Evolutionary conservation across 2,113 vertebrate genomes (phyloP).

Genomic region (Arothron firmamentum): DNA sequence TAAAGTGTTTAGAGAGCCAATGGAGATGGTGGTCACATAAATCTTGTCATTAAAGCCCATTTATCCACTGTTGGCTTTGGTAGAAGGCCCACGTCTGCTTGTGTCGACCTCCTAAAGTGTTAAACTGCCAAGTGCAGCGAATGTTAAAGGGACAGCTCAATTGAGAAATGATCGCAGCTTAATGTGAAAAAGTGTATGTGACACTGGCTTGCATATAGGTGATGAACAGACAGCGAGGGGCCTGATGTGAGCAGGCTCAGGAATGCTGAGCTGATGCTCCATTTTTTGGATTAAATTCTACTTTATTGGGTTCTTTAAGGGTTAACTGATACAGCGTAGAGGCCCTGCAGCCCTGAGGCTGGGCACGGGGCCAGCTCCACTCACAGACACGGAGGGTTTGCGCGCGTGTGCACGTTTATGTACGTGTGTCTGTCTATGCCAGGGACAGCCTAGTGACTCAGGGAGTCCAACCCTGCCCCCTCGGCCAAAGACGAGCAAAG

Average conservation of each 20-base stretch:
- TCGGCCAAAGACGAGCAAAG: slow-evolving; percentile 63
- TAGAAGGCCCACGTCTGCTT: slow-evolving; percentile 11
- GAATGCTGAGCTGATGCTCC: slow-evolving; percentile 22
- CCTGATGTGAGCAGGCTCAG: slow-evolving; percentile 28
- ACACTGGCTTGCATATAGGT: slow-evolving; percentile 22
- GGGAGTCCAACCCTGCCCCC: slow-evolving; percentile 70
- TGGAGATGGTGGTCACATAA: slow-evolving; percentile 12
- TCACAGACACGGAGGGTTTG: slow-evolving; percentile 74
- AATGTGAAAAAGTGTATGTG: slow-evolving; percentile 12
- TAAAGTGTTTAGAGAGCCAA: slow-evolving; percentile 17
- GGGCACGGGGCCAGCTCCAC: slow-evolving; percentile 70
- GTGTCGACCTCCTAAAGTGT: slow-evolving; percentile 36
- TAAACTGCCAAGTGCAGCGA: slow-evolving; percentile 26
- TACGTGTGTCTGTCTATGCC: slow-evolving; percentile 67
- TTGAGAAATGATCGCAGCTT: slow-evolving; percentile 11
- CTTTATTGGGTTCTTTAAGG: slow-evolving; percentile 58
- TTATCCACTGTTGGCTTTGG: slow-evolving; percentile 28
- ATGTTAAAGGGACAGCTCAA: slow-evolving; percentile 42
- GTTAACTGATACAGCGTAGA: slow-evolving; percentile 67
- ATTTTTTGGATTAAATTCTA: slow-evolving; percentile 32
- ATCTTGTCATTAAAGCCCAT: slow-evolving; percentile 10
- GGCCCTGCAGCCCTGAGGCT: slow-evolving; percentile 64
- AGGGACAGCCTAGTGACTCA: slow-evolving; percentile 81
- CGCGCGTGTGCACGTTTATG: slow-evolving; percentile 37
- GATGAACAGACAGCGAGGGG: slow-evolving; percentile 12